Conservation (phyloP, 2,797 vertebrate genomes). For the Diplodus sargus region DNA sequence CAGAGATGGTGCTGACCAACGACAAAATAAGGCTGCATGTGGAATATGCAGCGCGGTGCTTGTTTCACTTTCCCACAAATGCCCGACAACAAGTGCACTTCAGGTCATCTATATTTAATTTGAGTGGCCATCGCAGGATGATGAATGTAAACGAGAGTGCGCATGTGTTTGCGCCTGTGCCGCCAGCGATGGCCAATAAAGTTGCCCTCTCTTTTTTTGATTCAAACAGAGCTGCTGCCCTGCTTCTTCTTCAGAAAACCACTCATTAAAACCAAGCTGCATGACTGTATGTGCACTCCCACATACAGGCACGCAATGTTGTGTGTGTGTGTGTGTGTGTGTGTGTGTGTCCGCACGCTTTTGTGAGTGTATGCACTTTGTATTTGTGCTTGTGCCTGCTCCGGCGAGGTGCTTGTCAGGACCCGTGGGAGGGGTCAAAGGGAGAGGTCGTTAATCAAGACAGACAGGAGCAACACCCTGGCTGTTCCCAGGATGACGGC, state of each 20-base stretch:
- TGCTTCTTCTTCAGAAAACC: constrained; percentile 21
- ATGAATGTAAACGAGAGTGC: constrained; percentile 52
- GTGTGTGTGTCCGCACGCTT: neutral
- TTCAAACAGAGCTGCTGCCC: constrained; percentile 38
- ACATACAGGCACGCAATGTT: constrained; percentile 1
- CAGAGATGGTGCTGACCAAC: constrained; percentile 60
- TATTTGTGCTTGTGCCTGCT: constrained; percentile 57
- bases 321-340: constrained; percentile 3
- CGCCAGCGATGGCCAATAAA: constrained; percentile 31
- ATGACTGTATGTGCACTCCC: neutral
- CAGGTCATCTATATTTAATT: constrained; percentile 74
- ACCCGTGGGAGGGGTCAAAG: constrained; percentile 74
- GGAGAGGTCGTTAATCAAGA: constrained; percentile 80
- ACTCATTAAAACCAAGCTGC: constrained; percentile 59
- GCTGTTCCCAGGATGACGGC: constrained; percentile 60
- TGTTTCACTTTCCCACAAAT: constrained; percentile 54
- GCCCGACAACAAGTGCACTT: constrained; percentile 65
- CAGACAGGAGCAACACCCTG: constrained; percentile 68
- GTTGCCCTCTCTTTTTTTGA: constrained; percentile 36
- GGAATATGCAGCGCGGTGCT: constrained; percentile 36
- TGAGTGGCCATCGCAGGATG: constrained; percentile 44
- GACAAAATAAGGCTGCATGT: constrained; percentile 43
- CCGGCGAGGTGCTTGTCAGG: constrained; percentile 59
- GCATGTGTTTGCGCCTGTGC: constrained; percentile 15
- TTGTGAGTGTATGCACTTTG: constrained; percentile 40